Evolutionary conservation across 2,888 invertebrate species (phyloP), one percentile per base, ranked within the genome.

Genomic region (Epirrhoe alternata): DNA sequence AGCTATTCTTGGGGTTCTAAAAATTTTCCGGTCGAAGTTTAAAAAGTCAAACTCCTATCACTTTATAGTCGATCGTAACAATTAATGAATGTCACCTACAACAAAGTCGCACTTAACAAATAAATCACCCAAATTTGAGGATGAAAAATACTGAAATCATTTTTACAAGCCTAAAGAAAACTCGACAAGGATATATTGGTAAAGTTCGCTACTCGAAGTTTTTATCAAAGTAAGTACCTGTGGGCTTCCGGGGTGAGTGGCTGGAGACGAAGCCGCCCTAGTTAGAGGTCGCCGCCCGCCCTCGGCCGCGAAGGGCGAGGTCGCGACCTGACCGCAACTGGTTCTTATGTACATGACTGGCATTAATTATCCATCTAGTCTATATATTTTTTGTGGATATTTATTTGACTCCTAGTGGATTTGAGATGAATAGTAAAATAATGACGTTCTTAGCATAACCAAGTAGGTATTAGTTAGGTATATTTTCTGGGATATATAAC

Each of bases 201-300:
- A 61, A 61, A 66, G 42, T 61, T 64, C 17, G 51, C 33, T 52
- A 10, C 35, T n/a, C 6, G 30, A 56, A 57, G n/a, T 55, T 61
- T n/a, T 17, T 61, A 51, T 51, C 33, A 56, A 61, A 56, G 59
- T 53, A 52, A 14, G 55, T 60, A 51, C 42, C 12, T 38, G 58
- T 24, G 10, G 45, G 51, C 42, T 47, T 60, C 55, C 54, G 51
- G 63, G 42, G 54, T 42, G 52, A 55, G 59, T 38, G 59, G 6
- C 53, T 30, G 58, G 35, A 24, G 35, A 30, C 30, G 57, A 17
- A 47, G 31, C 60, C 61, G 67, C 67, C 63, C 71, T 63, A 65
- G 62, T 62, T 63, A 68, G 49, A 63, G 65, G 42, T 57, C 59
- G 57, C 68, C 66, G 70, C 66, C 70, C 68, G 66, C 70, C 70